Conservation (phyloP, 1,140 invertebrate species). For the Pseudomyrmex flavicornis region DNA sequence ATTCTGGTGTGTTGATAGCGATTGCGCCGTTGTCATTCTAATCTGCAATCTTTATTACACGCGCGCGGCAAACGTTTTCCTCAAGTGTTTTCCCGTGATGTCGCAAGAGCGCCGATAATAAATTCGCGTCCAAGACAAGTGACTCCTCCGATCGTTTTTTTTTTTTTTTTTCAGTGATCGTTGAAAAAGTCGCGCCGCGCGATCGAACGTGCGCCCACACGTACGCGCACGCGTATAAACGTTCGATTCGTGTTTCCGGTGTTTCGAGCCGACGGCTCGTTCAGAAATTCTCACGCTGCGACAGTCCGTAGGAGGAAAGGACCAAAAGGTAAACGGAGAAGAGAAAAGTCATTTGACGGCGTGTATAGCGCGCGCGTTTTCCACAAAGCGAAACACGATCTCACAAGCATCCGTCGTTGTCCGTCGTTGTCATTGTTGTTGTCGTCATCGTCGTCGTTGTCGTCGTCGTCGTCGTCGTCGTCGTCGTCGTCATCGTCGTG, state of each 20-base stretch:
- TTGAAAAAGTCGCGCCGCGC: constrained; percentile 1
- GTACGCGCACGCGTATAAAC: neutral
- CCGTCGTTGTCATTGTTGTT: neutral
- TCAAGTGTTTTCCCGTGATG: neutral
- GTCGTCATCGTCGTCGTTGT: neutral
- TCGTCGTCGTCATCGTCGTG: neutral
- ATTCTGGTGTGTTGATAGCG: neutral
- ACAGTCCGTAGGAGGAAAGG: neutral
- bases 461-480: neutral
- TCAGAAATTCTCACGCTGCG: neutral
- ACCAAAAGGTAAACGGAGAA: constrained; percentile 6
- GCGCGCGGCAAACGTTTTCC: neutral
- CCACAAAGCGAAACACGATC: constrained; percentile 35
- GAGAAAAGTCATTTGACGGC: constrained; percentile 26
- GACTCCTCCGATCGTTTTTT: neutral
- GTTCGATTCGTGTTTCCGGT: neutral
- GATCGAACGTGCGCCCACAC: neutral
- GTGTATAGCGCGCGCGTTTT: constrained; percentile 34
- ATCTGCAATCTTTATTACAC: too few relatives aligned
- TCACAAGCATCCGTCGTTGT: neutral
- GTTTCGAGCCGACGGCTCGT: neutral
- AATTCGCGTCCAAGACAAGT: too few relatives aligned
- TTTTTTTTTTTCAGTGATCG: neutral
- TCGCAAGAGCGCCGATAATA: neutral
- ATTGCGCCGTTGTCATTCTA: too few relatives aligned